Evolutionary conservation across 2,113 vertebrate species (phyloP), one percentile per base, ranked within the genome.

Genomic region (Patagioenas fasciata): DNA sequence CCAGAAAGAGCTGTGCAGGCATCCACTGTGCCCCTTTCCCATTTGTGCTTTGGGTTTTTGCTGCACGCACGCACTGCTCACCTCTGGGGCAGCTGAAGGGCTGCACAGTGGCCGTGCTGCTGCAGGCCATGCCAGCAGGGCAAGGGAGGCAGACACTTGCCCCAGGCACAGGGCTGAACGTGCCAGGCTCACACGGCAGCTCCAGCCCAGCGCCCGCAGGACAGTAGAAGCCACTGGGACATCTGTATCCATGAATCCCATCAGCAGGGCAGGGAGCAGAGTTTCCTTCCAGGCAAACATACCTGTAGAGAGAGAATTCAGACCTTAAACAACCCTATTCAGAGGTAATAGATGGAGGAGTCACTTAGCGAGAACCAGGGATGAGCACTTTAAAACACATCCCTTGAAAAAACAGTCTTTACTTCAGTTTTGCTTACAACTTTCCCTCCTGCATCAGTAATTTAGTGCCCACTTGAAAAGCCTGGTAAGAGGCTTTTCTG

Each of bases 111-210:
- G 98, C 98, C 66, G 95, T 89, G 6, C 31, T 93, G 38, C 88
- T 96, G 56, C 99, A 99, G 88, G 88, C 62, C 25, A 80, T 98
- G 11, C 99, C 99, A 15, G 97, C 86, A 1, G 98, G 99, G 89
- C 99, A 99, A 17, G 95, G 91, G 50, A 98, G 90, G 95, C 99
- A 99, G 73, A 28, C 15, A 4, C 97, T 94, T 15, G 98, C 98
- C 14, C 98, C 99, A 6, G 96, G 95, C 44, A 92, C 70, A 8
- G 98, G 98, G 74, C 98, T 98, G 96, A 98, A 99, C 24, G 97
- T 98, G 61, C 99, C 99, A 38, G 99, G 98, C 88, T 98, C 96
- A 62, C 99, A 99, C 36, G 99, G 98, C 44, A 98, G 51, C 56
- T 99, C 98, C 4, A 89, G 67, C 62, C 80, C 95, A 13, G 98